A percentile compares a stretch with the other conserved stretches of the same genome.
These are phyloP conservation scores for Echinarachnius parma DNA, from an alignment of 53 echinoderm and acorn worm genomes.

Conservation along the genomic window DNA sequence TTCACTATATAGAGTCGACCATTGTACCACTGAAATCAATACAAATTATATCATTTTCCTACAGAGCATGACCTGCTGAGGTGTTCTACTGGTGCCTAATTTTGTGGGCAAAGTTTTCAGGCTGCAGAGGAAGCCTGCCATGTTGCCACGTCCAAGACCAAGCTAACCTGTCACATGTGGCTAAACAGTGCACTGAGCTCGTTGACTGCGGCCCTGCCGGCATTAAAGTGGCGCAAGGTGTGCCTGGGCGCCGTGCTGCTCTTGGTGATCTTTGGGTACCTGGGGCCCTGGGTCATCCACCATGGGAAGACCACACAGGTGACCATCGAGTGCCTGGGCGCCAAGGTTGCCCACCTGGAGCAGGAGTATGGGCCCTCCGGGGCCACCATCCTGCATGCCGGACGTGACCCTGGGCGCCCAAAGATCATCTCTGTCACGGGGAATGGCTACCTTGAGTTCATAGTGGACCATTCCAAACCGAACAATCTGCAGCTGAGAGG, in stretches of 20 bases:
- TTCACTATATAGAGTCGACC: no score
- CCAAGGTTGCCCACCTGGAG: slow-evolving; percentile 63
- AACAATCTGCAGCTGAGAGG: slow-evolving; percentile 56
- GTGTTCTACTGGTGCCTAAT: no score
- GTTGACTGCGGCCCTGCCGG: slow-evolving; percentile 49
- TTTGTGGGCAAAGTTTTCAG: not conserved
- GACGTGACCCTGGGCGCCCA: slow-evolving; percentile 30
- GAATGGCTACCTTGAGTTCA: slow-evolving; percentile 84
- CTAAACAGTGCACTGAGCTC: slow-evolving; percentile 54
- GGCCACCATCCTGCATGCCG: slow-evolving; percentile 53
- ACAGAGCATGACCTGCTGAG: no score
- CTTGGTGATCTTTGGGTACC: slow-evolving; percentile 76
- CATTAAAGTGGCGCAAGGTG: slow-evolving; percentile 61
- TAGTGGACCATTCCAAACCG: slow-evolving; percentile 63
- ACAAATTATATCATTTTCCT: no score
- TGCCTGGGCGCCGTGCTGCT: slow-evolving; percentile 45
- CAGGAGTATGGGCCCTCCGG: slow-evolving; percentile 51
- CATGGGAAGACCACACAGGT: slow-evolving; percentile 78
- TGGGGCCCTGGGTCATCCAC: slow-evolving; percentile 88
- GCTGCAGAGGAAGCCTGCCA: not conserved
- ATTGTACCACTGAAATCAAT: no score
- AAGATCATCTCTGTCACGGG: slow-evolving; percentile 71
- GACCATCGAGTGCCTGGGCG: slow-evolving; percentile 77
- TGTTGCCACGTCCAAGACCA: no score
- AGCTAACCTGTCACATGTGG: slow-evolving; percentile 51